Evolutionary conservation across 92 coral and sea anemone genomes (phyloP).

Genomic region (Palythoa grandis): DNA sequence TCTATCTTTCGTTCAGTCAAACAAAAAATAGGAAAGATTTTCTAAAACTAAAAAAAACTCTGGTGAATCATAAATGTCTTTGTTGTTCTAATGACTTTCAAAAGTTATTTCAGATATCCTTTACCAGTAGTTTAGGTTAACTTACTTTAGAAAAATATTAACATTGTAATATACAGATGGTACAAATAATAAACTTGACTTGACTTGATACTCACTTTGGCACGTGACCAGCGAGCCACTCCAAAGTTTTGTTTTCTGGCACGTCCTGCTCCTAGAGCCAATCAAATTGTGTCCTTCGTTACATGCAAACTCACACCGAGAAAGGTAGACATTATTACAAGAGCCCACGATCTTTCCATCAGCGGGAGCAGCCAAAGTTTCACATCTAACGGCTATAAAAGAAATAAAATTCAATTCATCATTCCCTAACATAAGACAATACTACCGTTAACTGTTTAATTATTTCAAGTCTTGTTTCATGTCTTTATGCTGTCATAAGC

Average conservation of each 20-base stretch:
- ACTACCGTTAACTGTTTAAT: background rate
- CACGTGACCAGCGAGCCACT: conserved; percentile 75
- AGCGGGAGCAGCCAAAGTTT: conserved; percentile 63
- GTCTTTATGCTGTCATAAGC: too few species aligned
- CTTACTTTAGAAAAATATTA: too few species aligned
- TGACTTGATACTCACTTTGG: conserved; percentile 56
- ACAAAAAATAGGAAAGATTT: too few species aligned
- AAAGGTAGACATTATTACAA: conserved; percentile 59
- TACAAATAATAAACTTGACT: too few species aligned
- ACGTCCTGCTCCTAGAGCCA: conserved; percentile 79
- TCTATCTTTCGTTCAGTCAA: too few species aligned
- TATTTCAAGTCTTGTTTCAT: background rate
- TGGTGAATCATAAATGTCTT: too few species aligned
- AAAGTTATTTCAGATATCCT: too few species aligned
- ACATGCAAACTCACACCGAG: conserved; percentile 74
- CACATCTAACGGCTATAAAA: conserved; percentile 75
- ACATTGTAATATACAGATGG: too few species aligned
- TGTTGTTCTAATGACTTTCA: too few species aligned
- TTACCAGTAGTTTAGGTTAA: too few species aligned
- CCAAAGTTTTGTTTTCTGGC: conserved; percentile 86
- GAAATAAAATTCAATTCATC: background rate
- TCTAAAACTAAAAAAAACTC: too few species aligned
- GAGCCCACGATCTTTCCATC: conserved; percentile 69
- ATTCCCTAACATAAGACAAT: too few species aligned
- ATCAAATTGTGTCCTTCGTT: conserved; percentile 71